phyloP scores from a whole-genome alignment of 1,140 invertebrate species.

The Dolichoris vasculosae region DNA sequence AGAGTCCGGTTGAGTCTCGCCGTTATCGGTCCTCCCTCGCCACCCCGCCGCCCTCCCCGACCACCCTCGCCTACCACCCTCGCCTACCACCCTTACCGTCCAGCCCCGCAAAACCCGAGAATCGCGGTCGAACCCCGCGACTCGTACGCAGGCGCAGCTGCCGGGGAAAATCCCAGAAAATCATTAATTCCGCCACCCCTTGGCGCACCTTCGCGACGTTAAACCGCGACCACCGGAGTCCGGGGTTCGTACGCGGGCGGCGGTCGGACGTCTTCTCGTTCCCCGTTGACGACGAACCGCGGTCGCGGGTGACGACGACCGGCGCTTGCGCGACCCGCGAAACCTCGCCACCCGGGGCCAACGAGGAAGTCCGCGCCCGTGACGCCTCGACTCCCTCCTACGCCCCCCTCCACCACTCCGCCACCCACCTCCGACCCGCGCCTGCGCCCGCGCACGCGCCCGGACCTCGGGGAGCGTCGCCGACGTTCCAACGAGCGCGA shows the following conservation, averaged over 20 bases:
- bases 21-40: background rate
- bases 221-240: background rate
- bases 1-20: slow-evolving; percentile 33
- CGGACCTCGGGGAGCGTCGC: no score
- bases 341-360: no score
- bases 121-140: no score
- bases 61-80: no score
- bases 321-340: background rate
- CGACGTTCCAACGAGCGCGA: no score
- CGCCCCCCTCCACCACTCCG: no score
- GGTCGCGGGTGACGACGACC: background rate
- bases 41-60: no score
- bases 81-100: no score
- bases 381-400: no score
- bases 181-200: slow-evolving; percentile 50
- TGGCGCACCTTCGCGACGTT: background rate
- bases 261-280: background rate
- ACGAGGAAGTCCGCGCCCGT: no score
- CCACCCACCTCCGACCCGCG: background rate
- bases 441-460: background rate
- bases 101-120: no score
- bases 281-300: background rate
- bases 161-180: slow-evolving; percentile 43
- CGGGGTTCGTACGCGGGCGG: background rate
- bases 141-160: background rate